Conservation (phyloP, 2,888 invertebrate genomes). For the Lathronympha strigana region DNA sequence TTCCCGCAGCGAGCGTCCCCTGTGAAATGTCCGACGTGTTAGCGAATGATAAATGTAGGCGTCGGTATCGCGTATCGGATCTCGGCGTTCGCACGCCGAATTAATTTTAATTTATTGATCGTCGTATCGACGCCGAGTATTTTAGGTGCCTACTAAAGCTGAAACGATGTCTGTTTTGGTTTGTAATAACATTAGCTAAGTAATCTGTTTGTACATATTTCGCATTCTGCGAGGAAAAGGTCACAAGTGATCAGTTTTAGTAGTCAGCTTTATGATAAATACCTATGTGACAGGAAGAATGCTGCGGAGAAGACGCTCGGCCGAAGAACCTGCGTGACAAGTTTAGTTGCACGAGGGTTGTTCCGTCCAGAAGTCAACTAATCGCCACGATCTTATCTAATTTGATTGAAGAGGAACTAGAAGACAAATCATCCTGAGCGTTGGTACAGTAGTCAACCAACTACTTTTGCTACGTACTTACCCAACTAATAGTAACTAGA, state of each 20-base stretch:
- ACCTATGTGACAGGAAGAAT: conserved; percentile 15
- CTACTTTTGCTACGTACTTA: conserved; percentile 2
- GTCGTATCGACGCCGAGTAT: conserved; percentile 80
- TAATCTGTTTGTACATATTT: conserved; percentile 37
- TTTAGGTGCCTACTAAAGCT: conserved; percentile 78
- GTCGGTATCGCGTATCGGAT: conserved; percentile 83
- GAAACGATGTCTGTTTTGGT: conserved; percentile 64
- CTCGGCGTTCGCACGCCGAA: conserved; percentile 84
- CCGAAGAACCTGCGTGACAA: conserved; percentile 8
- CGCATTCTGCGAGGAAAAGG: background rate
- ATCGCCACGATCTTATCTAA: conserved; percentile 24
- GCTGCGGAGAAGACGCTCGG: conserved; percentile 1
- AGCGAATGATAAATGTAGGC: conserved; percentile 85
- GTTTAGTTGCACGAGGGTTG: background rate
- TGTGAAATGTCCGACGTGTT: conserved; percentile 83
- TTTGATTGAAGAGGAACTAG: conserved; percentile 20
- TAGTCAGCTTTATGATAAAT: background rate
- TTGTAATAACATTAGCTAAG: conserved; percentile 65
- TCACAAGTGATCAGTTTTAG: background rate
- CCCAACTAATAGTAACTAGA: too few species aligned
- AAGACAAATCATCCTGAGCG: conserved; percentile 15
- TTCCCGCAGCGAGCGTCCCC: conserved; percentile 64
- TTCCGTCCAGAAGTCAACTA: conserved; percentile 20
- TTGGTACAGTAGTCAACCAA: conserved; percentile 14
- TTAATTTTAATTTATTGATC: conserved; percentile 85